phyloP scores from a whole-genome alignment of 92 coral and sea anemone genomes.

The Actinostola sp. region DNA sequence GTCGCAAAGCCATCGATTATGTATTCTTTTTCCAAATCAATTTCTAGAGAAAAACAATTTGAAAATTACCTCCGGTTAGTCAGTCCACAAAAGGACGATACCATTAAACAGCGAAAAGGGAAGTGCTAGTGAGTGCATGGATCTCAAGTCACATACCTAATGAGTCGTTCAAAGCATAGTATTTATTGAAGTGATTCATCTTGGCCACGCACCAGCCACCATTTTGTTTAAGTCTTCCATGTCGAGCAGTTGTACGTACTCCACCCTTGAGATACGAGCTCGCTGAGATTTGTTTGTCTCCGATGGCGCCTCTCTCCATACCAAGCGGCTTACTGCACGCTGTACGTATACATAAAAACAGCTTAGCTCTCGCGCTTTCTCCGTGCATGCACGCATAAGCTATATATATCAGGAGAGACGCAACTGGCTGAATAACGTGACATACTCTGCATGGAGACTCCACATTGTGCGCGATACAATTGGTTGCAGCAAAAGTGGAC shows the following conservation, averaged over 20 bases:
- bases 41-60: slow-evolving; percentile 38
- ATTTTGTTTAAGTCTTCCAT: slow-evolving; percentile 61
- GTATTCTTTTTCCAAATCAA: slow-evolving; percentile 67
- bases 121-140: neutral
- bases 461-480: too few relatives aligned
- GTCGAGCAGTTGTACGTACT: slow-evolving; percentile 26
- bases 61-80: too few relatives aligned
- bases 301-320: slow-evolving; percentile 61
- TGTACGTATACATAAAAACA: too few relatives aligned
- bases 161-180: slow-evolving; percentile 55
- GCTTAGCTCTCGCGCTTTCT: too few relatives aligned
- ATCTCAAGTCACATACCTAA: slow-evolving; percentile 47
- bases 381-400: too few relatives aligned
- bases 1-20: slow-evolving; percentile 87
- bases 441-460: too few relatives aligned
- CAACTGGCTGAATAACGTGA: too few relatives aligned
- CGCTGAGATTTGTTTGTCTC: slow-evolving; percentile 53
- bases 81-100: too few relatives aligned
- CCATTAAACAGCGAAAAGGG: too few relatives aligned
- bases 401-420: too few relatives aligned
- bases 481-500: too few relatives aligned
- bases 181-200: slow-evolving; percentile 19
- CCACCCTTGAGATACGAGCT: slow-evolving; percentile 38
- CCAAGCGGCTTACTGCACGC: slow-evolving; percentile 74
- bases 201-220: slow-evolving; percentile 82